These are phyloP conservation scores for Diplodus sargus DNA, from an alignment of 2,797 vertebrate genomes.

Conservation along the genomic window DNA sequence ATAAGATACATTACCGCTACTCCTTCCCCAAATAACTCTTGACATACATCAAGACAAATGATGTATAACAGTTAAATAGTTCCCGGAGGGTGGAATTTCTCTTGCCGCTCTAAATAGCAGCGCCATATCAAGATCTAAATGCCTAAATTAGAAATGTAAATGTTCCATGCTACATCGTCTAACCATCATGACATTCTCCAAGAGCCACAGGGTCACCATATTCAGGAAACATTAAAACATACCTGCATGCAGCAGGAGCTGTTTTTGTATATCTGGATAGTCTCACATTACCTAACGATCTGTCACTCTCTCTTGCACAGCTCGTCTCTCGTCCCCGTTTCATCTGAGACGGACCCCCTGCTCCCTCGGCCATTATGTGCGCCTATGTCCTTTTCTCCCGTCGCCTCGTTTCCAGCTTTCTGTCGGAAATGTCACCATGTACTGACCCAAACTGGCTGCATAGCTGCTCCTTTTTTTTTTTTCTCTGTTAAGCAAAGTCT, in stretches of 20 bases:
- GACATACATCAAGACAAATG: constrained; percentile 46
- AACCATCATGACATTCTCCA: constrained; percentile 26
- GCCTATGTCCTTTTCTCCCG: constrained; percentile 66
- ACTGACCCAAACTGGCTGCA: constrained; percentile 70
- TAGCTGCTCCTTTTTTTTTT: constrained; percentile 33
- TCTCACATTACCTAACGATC: constrained; percentile 29
- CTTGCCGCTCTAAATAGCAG: constrained; percentile 21
- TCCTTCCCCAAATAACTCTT: neutral
- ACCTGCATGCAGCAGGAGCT: neutral
- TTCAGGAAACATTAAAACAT: constrained; percentile 44
- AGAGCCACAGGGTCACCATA: constrained; percentile 22
- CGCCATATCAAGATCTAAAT: constrained; percentile 48
- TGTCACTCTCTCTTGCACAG: constrained; percentile 8
- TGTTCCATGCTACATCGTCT: constrained; percentile 8
- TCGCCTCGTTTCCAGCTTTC: constrained; percentile 70
- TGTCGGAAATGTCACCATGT: constrained; percentile 79
- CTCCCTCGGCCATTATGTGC: constrained; percentile 67
- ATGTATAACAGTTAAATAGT: constrained; percentile 23
- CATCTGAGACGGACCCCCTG: constrained; percentile 58
- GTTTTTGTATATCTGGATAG: constrained; percentile 30
- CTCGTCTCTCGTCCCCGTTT: constrained; percentile 39
- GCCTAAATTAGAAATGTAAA: constrained; percentile 58
- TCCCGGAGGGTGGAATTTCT: constrained; percentile 34
- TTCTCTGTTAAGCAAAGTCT: constrained; percentile 55
- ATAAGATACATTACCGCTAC: constrained; percentile 15